phyloP scores from a whole-genome alignment of 2,113 vertebrate genomes.

The Micronycteris hirsuta region DNA sequence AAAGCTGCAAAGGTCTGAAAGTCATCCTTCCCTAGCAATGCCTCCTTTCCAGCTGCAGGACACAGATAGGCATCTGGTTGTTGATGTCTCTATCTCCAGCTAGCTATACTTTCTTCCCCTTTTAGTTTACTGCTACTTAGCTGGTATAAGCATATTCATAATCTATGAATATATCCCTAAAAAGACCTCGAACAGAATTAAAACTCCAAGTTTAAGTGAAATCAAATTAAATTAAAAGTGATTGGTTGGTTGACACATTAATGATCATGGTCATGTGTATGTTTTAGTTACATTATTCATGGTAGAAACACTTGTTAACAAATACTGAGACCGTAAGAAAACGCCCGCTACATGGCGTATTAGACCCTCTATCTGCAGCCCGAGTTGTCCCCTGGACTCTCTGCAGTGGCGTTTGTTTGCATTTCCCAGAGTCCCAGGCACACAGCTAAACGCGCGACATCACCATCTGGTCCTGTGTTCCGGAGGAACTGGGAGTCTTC shows the following conservation, averaged over 20 bases:
- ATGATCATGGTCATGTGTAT: neutral
- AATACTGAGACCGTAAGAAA: neutral
- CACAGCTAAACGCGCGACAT: neutral
- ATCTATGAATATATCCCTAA: neutral
- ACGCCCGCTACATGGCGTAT: neutral
- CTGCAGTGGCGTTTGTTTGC: neutral
- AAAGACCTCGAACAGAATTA: neutral
- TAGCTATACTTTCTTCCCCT: neutral
- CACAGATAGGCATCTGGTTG: neutral
- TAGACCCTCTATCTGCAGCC: neutral
- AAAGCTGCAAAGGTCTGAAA: conserved; percentile 89
- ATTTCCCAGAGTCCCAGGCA: neutral
- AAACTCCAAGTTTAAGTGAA: neutral
- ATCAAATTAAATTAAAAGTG: neutral
- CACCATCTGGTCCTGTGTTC: neutral
- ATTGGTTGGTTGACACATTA: neutral
- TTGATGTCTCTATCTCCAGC: neutral
- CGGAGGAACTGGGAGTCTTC: neutral
- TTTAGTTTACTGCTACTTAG: neutral
- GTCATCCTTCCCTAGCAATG: neutral
- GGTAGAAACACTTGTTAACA: neutral
- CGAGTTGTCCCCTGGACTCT: neutral
- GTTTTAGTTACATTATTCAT: neutral
- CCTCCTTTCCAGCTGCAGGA: neutral
- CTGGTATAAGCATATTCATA: neutral